Conservation (phyloP, 2,797 vertebrate genomes). For the Paratrypauchen microcephalus region DNA sequence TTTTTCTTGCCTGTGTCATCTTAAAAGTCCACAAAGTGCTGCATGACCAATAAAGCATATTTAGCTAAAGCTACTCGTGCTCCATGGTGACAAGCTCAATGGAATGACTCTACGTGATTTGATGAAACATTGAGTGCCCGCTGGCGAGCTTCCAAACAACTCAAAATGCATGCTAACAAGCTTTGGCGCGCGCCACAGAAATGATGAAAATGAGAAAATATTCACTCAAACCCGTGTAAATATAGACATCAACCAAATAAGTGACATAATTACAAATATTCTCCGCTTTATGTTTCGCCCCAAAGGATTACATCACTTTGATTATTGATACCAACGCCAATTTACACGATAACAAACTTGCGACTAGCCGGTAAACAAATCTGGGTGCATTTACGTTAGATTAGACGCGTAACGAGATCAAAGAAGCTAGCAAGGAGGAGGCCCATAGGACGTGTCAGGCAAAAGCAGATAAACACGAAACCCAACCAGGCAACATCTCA, state of each 20-base stretch:
- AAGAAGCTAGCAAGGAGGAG: slow-evolving; percentile 36
- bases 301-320: slow-evolving; percentile 7
- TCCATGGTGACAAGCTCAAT: slow-evolving; percentile 44
- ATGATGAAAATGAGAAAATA: slow-evolving; percentile 11
- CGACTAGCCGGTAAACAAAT: slow-evolving; percentile 38
- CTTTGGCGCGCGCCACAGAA: slow-evolving; percentile 10
- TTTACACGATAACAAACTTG: slow-evolving; percentile 31
- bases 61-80: slow-evolving; percentile 34
- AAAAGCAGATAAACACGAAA: slow-evolving; percentile 50
- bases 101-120: slow-evolving; percentile 46
- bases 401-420: slow-evolving; percentile 48
- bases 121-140: slow-evolving; percentile 41
- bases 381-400: slow-evolving; percentile 24
- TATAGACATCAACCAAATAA: neutral
- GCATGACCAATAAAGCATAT: slow-evolving; percentile 36
- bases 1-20: slow-evolving; percentile 27
- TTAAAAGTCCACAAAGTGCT: slow-evolving; percentile 36
- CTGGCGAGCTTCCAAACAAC: slow-evolving; percentile 34
- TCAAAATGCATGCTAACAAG: slow-evolving; percentile 31
- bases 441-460: slow-evolving; percentile 48
- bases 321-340: slow-evolving; percentile 35
- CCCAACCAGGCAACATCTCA: slow-evolving; percentile 45
- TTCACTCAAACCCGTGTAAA: neutral
- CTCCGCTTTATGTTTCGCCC: neutral
- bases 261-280: neutral